Evolutionary conservation across 2,888 invertebrate species (phyloP).

Genomic region (Eristalis tenax): DNA sequence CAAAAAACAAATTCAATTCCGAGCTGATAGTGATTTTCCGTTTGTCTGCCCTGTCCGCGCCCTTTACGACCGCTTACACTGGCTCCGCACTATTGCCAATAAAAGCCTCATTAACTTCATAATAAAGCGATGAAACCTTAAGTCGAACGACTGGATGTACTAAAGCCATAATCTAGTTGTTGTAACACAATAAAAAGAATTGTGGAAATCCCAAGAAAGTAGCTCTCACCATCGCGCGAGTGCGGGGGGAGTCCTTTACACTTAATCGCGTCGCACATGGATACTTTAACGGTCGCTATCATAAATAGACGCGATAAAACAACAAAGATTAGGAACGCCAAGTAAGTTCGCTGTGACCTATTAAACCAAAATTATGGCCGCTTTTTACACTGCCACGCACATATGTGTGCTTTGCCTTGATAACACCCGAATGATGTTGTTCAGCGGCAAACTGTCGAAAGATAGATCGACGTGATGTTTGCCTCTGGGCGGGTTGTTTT

Average conservation of each 20-base stretch:
- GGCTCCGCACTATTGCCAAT: constrained; percentile 17
- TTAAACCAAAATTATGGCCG: not conserved
- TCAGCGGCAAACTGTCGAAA: not conserved
- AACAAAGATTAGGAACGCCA: not conserved
- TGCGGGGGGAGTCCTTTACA: not conserved
- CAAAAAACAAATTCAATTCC: not conserved
- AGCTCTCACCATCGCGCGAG: too few species aligned
- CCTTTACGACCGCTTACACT: not conserved
- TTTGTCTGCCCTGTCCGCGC: not conserved
- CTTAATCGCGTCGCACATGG: not conserved
- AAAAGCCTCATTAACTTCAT: constrained; percentile 54
- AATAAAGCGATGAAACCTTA: constrained; percentile 38
- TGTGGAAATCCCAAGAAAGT: not conserved
- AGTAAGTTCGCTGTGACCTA: not conserved
- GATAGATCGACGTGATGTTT: not conserved
- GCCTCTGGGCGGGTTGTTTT: not conserved
- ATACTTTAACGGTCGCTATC: not conserved
- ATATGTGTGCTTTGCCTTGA: not conserved
- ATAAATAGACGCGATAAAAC: not conserved
- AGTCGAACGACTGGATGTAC: not conserved
- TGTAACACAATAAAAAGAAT: not conserved
- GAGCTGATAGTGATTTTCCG: not conserved
- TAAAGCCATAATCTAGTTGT: not conserved
- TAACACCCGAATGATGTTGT: not conserved
- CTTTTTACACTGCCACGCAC: not conserved